These are phyloP conservation scores for Aphodius granarius DNA, from an alignment of 2,888 invertebrate species.

Conservation along the genomic window DNA sequence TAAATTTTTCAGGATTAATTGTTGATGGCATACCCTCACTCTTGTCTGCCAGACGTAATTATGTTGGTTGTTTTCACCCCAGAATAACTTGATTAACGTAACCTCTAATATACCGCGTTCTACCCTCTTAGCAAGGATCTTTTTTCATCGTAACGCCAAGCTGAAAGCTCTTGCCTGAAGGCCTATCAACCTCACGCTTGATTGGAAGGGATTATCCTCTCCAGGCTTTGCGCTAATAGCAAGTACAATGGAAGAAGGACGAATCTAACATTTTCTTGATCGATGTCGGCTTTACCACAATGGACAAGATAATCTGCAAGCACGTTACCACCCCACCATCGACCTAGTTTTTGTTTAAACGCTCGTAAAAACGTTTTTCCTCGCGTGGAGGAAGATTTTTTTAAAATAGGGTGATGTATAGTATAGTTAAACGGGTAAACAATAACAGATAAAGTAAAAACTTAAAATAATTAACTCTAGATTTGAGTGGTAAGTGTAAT, in stretches of 20 bases:
- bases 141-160: not conserved
- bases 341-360: not conserved
- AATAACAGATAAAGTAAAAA: too few species aligned
- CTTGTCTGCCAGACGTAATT: not conserved
- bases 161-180: not conserved
- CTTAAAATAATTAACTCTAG: not conserved
- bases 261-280: not conserved
- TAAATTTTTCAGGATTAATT: too few species aligned
- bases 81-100: slow-evolving; percentile 13
- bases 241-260: not conserved
- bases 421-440: too few species aligned
- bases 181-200: slow-evolving; percentile 7
- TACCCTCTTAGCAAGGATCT: not conserved
- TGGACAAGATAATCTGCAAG: not conserved
- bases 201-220: slow-evolving; percentile 11
- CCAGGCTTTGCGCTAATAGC: not conserved
- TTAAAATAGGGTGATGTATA: too few species aligned
- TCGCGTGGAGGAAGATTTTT: too few species aligned
- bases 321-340: not conserved
- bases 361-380: not conserved
- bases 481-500: not conserved
- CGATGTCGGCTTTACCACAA: not conserved
- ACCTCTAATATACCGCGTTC: not conserved
- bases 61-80: not conserved
- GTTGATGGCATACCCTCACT: not conserved